These are phyloP conservation scores for Caenorhabditis doughertyi DNA, from an alignment of 2,888 invertebrate genomes.

Conservation along the genomic window DNA sequence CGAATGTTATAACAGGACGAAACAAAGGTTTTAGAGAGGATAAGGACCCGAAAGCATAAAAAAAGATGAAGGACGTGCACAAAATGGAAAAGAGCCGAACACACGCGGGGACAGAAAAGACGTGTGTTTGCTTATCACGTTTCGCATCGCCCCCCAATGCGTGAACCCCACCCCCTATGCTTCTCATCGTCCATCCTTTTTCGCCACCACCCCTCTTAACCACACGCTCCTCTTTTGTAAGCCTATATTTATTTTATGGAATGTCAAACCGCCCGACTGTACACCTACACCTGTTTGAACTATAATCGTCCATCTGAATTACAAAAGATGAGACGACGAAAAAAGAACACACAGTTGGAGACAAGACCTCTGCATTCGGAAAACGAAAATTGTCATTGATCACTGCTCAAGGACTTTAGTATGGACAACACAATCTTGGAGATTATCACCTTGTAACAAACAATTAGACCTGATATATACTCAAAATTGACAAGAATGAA, in stretches of 20 bases:
- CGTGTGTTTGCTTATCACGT: conserved; percentile 65
- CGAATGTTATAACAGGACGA: neutral
- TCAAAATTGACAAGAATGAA: too few species aligned
- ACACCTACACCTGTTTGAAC: conserved; percentile 60
- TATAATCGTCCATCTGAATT: conserved; percentile 23
- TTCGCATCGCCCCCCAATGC: conserved; percentile 57
- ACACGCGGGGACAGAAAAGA: conserved; percentile 39
- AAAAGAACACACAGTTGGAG: neutral
- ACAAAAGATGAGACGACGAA: conserved; percentile 3
- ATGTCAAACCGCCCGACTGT: conserved; percentile 55
- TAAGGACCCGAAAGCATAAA: conserved; percentile 27
- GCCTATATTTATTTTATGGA: conserved; percentile 62
- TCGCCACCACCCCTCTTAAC: conserved; percentile 12
- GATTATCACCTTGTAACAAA: neutral
- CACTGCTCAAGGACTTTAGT: conserved; percentile 19
- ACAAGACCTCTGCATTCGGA: neutral
- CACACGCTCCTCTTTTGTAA: conserved; percentile 63
- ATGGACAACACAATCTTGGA: neutral
- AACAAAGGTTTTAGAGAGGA: conserved; percentile 3
- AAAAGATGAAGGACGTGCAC: conserved; percentile 48
- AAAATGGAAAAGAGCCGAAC: conserved; percentile 51
- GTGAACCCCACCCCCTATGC: conserved; percentile 56
- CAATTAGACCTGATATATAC: too few species aligned
- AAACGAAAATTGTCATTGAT: neutral
- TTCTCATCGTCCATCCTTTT: conserved; percentile 34